These are phyloP conservation scores for Gadus macrocephalus DNA, from an alignment of 2,113 vertebrate species.

Conservation along the genomic window DNA sequence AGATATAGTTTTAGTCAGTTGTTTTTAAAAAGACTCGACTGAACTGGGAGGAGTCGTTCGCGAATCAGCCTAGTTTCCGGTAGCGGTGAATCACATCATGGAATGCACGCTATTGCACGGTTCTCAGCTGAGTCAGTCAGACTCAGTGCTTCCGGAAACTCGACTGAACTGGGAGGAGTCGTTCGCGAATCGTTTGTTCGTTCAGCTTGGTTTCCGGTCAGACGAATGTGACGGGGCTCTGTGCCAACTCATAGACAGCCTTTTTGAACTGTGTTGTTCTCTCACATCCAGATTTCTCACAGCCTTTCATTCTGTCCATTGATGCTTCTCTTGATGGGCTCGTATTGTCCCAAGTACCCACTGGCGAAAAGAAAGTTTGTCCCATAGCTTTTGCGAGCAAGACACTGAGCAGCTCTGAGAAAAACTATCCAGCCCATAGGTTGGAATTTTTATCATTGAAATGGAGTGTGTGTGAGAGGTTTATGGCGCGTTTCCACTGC, in stretches of 20 bases:
- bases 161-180: too few species aligned
- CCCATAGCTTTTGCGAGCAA: slow-evolving; percentile 22
- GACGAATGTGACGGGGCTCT: not conserved
- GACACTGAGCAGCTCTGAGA: slow-evolving; percentile 12
- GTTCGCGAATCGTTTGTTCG: too few species aligned
- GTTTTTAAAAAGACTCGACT: not conserved
- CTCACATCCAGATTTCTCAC: not conserved
- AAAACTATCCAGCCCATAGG: slow-evolving; percentile 17
- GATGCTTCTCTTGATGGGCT: not conserved
- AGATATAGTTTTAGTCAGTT: too few species aligned
- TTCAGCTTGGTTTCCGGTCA: not conserved
- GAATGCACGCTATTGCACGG: too few species aligned
- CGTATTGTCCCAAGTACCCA: not conserved
- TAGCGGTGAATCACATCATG: too few species aligned
- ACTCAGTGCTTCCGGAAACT: too few species aligned
- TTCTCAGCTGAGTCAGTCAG: too few species aligned
- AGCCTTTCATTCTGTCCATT: not conserved
- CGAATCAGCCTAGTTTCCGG: too few species aligned
- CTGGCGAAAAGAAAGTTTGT: not conserved
- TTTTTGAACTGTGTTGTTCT: not conserved
- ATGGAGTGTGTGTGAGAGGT: slow-evolving; percentile 27
- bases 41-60: too few species aligned
- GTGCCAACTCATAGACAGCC: not conserved
- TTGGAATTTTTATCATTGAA: slow-evolving; percentile 24
- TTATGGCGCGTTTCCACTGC: too few species aligned